Evolutionary conservation across 2,888 invertebrate species (phyloP), one percentile per base, ranked within the genome.

Genomic region (Nasonovia ribisnigri): DNA sequence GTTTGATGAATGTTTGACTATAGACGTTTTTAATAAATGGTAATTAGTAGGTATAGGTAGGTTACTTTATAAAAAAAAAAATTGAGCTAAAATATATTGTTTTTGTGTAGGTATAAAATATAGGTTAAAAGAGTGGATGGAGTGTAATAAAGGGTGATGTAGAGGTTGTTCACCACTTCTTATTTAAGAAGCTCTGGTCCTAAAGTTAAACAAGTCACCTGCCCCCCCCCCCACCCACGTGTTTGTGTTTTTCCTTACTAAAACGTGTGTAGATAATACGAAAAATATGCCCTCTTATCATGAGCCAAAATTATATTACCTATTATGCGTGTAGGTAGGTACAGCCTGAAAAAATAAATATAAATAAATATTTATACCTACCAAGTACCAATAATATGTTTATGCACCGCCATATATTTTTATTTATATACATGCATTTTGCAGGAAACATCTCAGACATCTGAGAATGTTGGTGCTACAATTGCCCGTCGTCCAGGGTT

Each of bases 401-500:
- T n/a, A n/a, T n/a, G n/a, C n/a, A n/a, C n/a, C n/a, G n/a, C n/a
- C 13, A 26, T 8, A 10, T 46, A n/a, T 42, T 84, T 90, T n/a
- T 84, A n/a, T 93, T 90, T 57, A 0, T 89, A 54, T 4, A 54
- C 3, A 54, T 60, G 11, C 3, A n/a, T 42, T 24, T 96, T 96
- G 93, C 96, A 97, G 97, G 95, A 96, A 96, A 95, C 96, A 96
- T 94, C 95, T 97, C 94, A 95, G 95, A 94, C 96, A 96, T 95
- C 95, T 97, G 94, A 96, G 97, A 94, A 96, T 97, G 95, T 95
- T 97, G 94, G 97, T 97, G 87, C 96, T 97, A 90, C 97, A 97
- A 95, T 96, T 97, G 95, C 97, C 97, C 43, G 96, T 97, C 84
- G 96, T 97, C 88, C 97, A 97, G 96, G 96, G 96, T 43, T 95